Percentiles rank a stretch among this genome's conserved stretches.
phyloP scores from a whole-genome alignment of 2,113 vertebrate genomes.

The Gasterosteus aculeatus region DNA sequence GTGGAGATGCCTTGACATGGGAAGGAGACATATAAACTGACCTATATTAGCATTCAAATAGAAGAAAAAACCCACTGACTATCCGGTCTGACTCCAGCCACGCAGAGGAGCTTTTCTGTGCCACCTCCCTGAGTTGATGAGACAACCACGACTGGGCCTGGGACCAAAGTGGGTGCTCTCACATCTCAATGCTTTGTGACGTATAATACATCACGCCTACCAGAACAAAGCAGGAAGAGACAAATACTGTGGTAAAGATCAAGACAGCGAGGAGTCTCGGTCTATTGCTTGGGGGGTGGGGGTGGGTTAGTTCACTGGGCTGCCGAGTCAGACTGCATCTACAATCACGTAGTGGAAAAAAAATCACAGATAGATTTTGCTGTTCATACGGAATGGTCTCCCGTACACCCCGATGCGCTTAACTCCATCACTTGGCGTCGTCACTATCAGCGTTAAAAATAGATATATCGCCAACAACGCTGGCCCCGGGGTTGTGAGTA shows the following conservation, averaged over 20 bases:
- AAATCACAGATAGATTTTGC: conserved; percentile 57
- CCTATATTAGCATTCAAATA: conserved; percentile 62
- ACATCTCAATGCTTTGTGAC: conserved; percentile 48
- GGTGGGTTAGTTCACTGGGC: conserved; percentile 35
- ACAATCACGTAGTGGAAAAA: conserved; percentile 42
- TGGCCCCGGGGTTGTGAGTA: conserved; percentile 52
- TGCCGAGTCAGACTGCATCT: conserved; percentile 33
- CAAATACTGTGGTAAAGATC: conserved; percentile 38
- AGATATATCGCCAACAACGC: conserved; percentile 49
- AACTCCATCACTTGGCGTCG: conserved; percentile 61
- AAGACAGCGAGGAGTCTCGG: conserved; percentile 23
- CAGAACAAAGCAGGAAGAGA: conserved; percentile 46
- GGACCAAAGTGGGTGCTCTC: conserved; percentile 38
- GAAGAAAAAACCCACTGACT: conserved; percentile 42
- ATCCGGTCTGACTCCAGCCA: conserved; percentile 21
- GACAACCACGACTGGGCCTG: conserved; percentile 34
- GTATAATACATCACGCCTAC: conserved; percentile 47
- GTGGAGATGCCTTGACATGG: conserved; percentile 45
- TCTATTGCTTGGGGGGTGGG: conserved; percentile 26
- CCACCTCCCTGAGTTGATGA: conserved; percentile 40
- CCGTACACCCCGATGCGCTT: conserved; percentile 29
- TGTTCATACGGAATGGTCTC: conserved; percentile 45
- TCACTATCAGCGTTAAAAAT: conserved; percentile 57
- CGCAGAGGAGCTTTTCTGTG: conserved; percentile 45
- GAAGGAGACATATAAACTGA: conserved; percentile 40